Evolutionary conservation across 2,888 invertebrate species (phyloP), one percentile per base, ranked within the genome.

Genomic region (Erebia ligea): DNA sequence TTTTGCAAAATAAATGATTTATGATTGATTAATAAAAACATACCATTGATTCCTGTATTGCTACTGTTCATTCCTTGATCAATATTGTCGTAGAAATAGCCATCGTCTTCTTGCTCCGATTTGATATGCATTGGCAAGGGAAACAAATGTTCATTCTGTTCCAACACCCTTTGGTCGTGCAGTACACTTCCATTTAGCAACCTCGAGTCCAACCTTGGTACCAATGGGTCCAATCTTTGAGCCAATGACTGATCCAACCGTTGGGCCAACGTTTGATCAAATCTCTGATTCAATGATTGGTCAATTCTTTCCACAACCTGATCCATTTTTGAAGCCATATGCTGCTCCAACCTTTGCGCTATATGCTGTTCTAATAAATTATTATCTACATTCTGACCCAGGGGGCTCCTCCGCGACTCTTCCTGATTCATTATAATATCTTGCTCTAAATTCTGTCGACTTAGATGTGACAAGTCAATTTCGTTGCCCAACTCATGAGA

Each of bases 121-220:
- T 93, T 93, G 42, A 93, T 92, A 75, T 91, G 88, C 69, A 91
- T 91, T 0, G 88, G 88, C 83, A 90, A 85, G 1, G 89, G 87
- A 48, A 88, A 58, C 57, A 86, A 74, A 73, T 86, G 82, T 2
- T 89, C 86, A 40, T 74, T 80, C 34, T 84, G 84, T 8, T 85
- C 85, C 61, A 86, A 71, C 76, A 86, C 71, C 1, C 84, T 67
- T 11, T 78, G 81, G 0, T 86, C 84, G 10, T 80, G 79, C 34
- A 84, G 67, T 6, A 56, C 50, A 52, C 78, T 62, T 9, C 75
- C 75, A 9, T 75, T 73, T 25, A 76, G 68, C 69, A 81, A 64
- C 40, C 77, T 62, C 75, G 76, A 42, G 71, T 77, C 76, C 63
- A 81, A 77, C 21, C 81, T 69, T 42, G 77, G 80, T 6, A 70